Conservation (phyloP, 2,797 vertebrate species). For the Lerista edwardsae region DNA sequence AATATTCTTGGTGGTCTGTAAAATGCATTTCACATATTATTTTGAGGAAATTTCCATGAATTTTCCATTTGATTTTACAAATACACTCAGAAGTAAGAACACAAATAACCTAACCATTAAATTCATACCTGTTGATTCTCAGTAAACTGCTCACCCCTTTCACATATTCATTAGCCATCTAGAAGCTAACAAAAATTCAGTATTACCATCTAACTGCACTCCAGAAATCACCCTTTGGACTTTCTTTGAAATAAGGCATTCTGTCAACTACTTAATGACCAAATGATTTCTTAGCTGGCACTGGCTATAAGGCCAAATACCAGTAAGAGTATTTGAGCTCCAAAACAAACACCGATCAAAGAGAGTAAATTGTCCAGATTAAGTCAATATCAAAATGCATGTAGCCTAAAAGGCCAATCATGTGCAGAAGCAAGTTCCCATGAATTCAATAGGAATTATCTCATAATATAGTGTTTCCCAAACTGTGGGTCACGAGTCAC, state of each 20-base stretch:
- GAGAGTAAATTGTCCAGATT: neutral
- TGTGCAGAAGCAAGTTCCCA: neutral
- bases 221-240: slow-evolving; percentile 50
- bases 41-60: neutral
- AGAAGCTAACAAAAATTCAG: slow-evolving; percentile 31
- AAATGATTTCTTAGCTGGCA: slow-evolving; percentile 37
- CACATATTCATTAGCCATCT: slow-evolving; percentile 19
- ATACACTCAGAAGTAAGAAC: neutral
- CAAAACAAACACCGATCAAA: neutral
- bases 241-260: slow-evolving; percentile 48
- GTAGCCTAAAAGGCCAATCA: neutral
- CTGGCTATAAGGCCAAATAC: slow-evolving; percentile 17
- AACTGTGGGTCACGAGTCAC: no score
- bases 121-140: neutral
- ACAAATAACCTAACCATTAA: neutral
- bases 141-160: neutral
- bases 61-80: neutral
- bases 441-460: neutral
- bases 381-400: neutral
- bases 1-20: neutral
- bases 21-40: neutral
- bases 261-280: slow-evolving; percentile 18
- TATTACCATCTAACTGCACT: slow-evolving; percentile 25
- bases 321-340: slow-evolving; percentile 13
- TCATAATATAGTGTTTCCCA: no score